Percentiles rank a stretch among this genome's conserved stretches.
These are phyloP conservation scores for Amaurobius ferox DNA, from an alignment of 2,888 invertebrate genomes.

Conservation along the genomic window DNA sequence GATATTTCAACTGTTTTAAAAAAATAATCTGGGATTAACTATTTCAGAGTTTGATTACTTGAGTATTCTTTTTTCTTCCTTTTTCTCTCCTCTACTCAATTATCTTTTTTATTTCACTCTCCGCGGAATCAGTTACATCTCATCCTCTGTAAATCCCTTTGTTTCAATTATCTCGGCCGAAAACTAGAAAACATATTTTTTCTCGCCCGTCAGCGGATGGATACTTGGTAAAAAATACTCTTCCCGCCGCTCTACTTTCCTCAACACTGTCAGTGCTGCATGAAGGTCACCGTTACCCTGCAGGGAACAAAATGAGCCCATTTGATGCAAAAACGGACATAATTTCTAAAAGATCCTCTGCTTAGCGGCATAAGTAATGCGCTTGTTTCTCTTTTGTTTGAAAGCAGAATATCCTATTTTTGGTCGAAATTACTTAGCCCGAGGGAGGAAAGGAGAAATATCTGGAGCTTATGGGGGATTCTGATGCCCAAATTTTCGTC, in stretches of 20 bases:
- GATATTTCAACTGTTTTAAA: no score
- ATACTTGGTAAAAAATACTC: slow-evolving; percentile 21
- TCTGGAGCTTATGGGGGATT: slow-evolving; percentile 20
- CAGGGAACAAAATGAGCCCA: slow-evolving; percentile 44
- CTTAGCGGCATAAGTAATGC: slow-evolving; percentile 54
- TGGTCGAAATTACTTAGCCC: slow-evolving; percentile 47
- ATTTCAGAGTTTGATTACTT: no score
- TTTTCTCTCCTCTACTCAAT: no score
- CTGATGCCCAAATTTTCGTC: slow-evolving; percentile 46
- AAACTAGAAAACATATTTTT: not conserved
- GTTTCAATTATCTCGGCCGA: not conserved
- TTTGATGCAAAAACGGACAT: slow-evolving; percentile 43
- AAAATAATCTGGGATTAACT: no score
- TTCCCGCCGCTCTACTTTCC: slow-evolving; percentile 27
- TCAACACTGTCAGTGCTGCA: not conserved
- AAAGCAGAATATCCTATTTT: slow-evolving; percentile 46
- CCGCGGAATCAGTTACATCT: not conserved
- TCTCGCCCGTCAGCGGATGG: slow-evolving; percentile 4
- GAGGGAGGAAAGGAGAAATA: slow-evolving; percentile 23
- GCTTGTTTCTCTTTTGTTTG: slow-evolving; percentile 43
- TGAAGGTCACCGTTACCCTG: slow-evolving; percentile 46
- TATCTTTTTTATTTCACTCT: not conserved
- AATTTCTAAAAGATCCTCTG: slow-evolving; percentile 46
- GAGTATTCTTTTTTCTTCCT: no score
- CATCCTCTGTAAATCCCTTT: not conserved